These are phyloP conservation scores for Agrochola lychnidis DNA, from an alignment of 2,888 invertebrate species.

Conservation along the genomic window DNA sequence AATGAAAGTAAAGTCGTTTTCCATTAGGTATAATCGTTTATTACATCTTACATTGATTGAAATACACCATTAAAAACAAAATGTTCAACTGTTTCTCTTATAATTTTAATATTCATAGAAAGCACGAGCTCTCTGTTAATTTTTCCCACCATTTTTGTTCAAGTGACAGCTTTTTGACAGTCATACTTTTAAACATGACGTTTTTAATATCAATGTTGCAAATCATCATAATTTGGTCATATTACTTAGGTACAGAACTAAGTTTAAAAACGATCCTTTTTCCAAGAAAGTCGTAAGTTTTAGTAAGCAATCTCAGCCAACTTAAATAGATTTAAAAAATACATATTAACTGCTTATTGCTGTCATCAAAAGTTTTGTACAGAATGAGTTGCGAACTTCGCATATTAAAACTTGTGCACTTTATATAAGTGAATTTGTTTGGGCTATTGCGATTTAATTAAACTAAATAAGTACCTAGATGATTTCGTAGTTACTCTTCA, in stretches of 20 bases:
- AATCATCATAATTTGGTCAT: neutral
- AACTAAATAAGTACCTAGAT: conserved; percentile 27
- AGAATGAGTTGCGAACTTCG: conserved; percentile 24
- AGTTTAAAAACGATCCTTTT: too few species aligned
- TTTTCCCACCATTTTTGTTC: neutral
- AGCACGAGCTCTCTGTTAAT: neutral
- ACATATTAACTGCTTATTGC: conserved; percentile 45
- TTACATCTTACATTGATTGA: neutral
- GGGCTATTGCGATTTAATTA: conserved; percentile 23
- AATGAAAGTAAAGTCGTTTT: neutral
- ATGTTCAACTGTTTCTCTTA: neutral
- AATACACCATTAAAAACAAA: neutral
- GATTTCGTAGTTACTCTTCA: neutral
- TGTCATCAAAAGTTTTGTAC: conserved; percentile 44
- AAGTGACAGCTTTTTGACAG: neutral
- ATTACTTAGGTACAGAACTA: neutral
- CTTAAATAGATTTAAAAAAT: conserved; percentile 51
- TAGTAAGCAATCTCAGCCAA: conserved; percentile 12
- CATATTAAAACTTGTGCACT: conserved; percentile 49
- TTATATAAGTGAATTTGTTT: conserved; percentile 53
- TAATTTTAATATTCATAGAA: neutral
- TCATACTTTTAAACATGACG: neutral
- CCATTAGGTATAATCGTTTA: neutral
- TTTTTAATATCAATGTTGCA: neutral
- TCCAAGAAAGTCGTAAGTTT: neutral